These are phyloP conservation scores for Yponomeuta evonymella DNA, from an alignment of 2,888 invertebrate species.

Conservation along the genomic window DNA sequence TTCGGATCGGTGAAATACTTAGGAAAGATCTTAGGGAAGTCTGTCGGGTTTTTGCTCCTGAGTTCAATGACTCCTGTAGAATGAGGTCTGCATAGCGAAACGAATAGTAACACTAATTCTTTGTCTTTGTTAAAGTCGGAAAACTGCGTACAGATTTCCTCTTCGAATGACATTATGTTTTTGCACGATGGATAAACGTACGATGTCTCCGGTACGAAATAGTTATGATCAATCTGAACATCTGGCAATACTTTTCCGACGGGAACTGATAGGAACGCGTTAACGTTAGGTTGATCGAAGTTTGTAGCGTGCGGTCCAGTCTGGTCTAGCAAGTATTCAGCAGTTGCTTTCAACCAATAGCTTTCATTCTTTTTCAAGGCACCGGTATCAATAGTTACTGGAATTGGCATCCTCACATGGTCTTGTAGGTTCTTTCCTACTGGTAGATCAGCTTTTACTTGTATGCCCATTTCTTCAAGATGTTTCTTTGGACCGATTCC, in stretches of 20 bases:
- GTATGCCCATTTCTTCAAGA: conserved; percentile 42
- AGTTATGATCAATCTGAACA: conserved; percentile 65
- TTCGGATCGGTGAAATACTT: conserved; percentile 57
- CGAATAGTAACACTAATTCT: conserved; percentile 55
- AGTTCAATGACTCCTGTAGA: conserved; percentile 53
- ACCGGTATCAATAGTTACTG: conserved; percentile 51
- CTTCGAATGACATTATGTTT: conserved; percentile 44
- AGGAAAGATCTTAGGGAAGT: conserved; percentile 54
- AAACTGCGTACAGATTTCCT: conserved; percentile 56
- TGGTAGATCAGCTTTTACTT: conserved; percentile 45
- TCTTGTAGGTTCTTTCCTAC: conserved; percentile 70
- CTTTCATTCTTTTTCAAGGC: conserved; percentile 40
- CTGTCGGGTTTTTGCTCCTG: conserved; percentile 42
- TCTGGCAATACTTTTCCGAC: conserved; percentile 49
- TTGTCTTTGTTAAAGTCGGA: conserved; percentile 48
- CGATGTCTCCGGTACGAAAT: conserved; percentile 56
- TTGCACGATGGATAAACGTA: conserved; percentile 49
- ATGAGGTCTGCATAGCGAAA: conserved; percentile 55
- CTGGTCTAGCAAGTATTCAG: conserved; percentile 55
- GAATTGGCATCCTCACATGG: conserved; percentile 62
- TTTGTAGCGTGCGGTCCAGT: conserved; percentile 58
- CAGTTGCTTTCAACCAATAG: conserved; percentile 54
- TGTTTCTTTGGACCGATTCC: conserved; percentile 54
- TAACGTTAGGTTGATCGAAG: conserved; percentile 61
- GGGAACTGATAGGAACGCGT: conserved; percentile 56